A percentile compares a stretch with the other conserved stretches of the same genome.
Conservation (phyloP, 2,113 vertebrate genomes). For the Anas platyrhynchos region DNA sequence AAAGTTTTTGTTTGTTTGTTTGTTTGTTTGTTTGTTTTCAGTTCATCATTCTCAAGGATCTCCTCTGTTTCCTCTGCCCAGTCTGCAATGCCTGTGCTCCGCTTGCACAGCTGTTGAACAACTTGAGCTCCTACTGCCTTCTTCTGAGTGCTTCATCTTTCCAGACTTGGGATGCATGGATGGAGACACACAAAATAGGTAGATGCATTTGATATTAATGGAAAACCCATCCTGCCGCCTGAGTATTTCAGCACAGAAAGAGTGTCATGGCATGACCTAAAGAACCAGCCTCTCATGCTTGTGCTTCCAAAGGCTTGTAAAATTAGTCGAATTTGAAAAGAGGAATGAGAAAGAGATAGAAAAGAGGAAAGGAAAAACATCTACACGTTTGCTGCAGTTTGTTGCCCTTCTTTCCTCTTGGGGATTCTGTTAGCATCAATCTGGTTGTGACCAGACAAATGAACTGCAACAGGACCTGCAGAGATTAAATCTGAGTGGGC, state of each 20-base stretch:
- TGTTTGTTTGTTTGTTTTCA: too few species aligned
- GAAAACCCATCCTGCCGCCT: neutral
- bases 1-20: neutral
- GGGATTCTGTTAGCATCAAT: neutral
- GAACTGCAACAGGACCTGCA: neutral
- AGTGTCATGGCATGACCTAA: neutral
- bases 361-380: neutral
- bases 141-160: neutral
- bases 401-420: neutral
- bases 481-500: neutral
- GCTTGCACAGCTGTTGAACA: neutral
- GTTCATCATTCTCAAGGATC: neutral
- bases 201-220: neutral
- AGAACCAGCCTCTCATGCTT: neutral
- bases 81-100: neutral
- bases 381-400: neutral
- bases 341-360: neutral
- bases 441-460: neutral
- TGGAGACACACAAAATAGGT: neutral
- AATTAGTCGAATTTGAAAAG: neutral
- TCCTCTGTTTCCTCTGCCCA: neutral
- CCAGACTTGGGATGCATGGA: neutral
- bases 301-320: neutral
- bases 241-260: neutral
- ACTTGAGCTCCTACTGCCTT: neutral